Conservation (phyloP, 2,888 invertebrate species). For the Melinaea marsaeus region DNA sequence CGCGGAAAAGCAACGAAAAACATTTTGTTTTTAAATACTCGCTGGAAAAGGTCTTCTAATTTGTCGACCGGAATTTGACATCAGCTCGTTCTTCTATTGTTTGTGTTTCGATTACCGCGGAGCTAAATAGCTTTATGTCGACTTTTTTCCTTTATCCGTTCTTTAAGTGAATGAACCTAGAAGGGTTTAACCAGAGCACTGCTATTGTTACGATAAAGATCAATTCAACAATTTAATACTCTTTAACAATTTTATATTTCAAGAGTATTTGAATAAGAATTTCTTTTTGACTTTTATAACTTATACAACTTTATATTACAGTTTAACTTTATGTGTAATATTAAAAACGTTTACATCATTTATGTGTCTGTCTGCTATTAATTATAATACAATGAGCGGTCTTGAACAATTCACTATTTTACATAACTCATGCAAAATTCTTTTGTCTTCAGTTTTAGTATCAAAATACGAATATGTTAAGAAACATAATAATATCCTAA, state of each 20-base stretch:
- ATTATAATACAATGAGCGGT: too few relatives aligned
- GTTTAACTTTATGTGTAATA: too few relatives aligned
- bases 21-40: constrained; percentile 62
- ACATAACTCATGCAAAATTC: too few relatives aligned
- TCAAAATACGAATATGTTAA: too few relatives aligned
- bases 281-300: too few relatives aligned
- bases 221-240: constrained; percentile 5
- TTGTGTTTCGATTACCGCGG: constrained; percentile 72
- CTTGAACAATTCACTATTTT: too few relatives aligned
- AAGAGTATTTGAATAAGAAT: too few relatives aligned
- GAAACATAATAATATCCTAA: background rate
- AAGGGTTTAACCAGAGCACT: constrained; percentile 62
- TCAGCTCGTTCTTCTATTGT: constrained; percentile 71
- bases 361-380: too few relatives aligned
- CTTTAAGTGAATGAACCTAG: constrained; percentile 61
- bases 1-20: constrained; percentile 32
- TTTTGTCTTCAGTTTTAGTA: too few relatives aligned
- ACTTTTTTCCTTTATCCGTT: constrained; percentile 70
- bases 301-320: too few relatives aligned
- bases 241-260: too few relatives aligned
- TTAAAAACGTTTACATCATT: too few relatives aligned
- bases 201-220: constrained; percentile 44
- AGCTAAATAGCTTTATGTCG: constrained; percentile 72
- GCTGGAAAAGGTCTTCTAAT: constrained; percentile 70
- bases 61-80: constrained; percentile 73